Evolutionary conservation across 2,113 vertebrate species (phyloP).

Genomic region (Cebidichthys violaceus): DNA sequence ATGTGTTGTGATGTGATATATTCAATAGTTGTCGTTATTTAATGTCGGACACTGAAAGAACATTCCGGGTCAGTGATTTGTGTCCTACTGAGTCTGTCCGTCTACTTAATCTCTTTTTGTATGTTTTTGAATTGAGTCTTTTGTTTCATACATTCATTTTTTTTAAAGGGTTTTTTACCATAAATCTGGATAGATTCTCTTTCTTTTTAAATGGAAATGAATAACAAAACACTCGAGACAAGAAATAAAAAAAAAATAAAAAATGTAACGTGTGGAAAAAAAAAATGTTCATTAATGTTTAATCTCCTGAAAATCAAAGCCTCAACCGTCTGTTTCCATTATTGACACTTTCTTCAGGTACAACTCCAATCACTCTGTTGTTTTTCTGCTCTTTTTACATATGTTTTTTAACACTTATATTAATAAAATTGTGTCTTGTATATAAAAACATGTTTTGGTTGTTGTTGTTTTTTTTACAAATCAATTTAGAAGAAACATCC

Average conservation of each 20-base stretch:
- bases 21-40: background rate
- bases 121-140: background rate
- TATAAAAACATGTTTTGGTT: background rate
- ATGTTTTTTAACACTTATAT: slow-evolving; percentile 18
- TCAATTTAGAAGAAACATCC: background rate
- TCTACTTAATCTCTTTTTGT: background rate
- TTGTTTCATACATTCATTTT: slow-evolving; percentile 20
- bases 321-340: background rate
- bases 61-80: background rate
- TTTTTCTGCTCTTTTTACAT: slow-evolving; percentile 25
- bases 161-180: background rate
- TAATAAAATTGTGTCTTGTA: slow-evolving; percentile 31
- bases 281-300: background rate
- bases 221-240: background rate
- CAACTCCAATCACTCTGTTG: background rate
- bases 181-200: background rate
- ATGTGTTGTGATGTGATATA: background rate
- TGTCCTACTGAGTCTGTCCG: background rate
- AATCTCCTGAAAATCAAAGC: background rate
- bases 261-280: background rate
- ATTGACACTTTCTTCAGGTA: background rate
- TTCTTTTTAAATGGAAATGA: background rate
- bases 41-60: background rate
- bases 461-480: background rate
- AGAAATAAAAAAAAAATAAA: background rate